phyloP scores from a whole-genome alignment of 2,797 vertebrate species.

The Fundulus diaphanus region DNA sequence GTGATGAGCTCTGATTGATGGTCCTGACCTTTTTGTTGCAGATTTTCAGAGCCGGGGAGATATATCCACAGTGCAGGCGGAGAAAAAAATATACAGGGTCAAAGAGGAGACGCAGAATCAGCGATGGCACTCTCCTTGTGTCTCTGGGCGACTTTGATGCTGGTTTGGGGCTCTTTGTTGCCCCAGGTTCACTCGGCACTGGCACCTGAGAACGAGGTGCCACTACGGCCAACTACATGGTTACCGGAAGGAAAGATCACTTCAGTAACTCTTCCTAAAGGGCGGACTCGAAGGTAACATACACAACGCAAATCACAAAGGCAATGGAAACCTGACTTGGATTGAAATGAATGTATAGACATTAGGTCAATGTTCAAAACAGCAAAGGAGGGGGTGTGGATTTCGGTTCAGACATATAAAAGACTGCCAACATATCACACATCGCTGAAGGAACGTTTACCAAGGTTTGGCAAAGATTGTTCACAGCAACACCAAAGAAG shows the following conservation, averaged over 20 bases:
- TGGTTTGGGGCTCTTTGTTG: slow-evolving; percentile 63
- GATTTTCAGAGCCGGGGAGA: slow-evolving; percentile 44
- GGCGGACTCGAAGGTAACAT: slow-evolving; percentile 85
- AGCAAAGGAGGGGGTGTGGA: not conserved
- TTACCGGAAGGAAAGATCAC: slow-evolving; percentile 85
- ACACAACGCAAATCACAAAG: not conserved
- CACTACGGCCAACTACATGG: slow-evolving; percentile 82
- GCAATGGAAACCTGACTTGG: not conserved
- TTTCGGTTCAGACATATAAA: not conserved
- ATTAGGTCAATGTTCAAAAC: not conserved
- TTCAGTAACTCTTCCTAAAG: slow-evolving; percentile 83
- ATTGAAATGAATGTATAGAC: not conserved
- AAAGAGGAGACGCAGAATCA: slow-evolving; percentile 15
- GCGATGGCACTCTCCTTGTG: slow-evolving; percentile 69
- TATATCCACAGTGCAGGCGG: slow-evolving; percentile 32
- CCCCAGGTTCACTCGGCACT: slow-evolving; percentile 43
- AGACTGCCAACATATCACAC: not conserved
- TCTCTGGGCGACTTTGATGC: slow-evolving; percentile 50
- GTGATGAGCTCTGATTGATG: slow-evolving; percentile 48
- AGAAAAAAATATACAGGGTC: slow-evolving; percentile 15
- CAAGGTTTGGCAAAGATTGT: not conserved
- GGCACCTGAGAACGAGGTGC: slow-evolving; percentile 83
- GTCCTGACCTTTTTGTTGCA: slow-evolving; percentile 57
- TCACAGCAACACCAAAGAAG: not conserved
- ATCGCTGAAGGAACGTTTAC: not conserved